Evolutionary conservation across 2,888 invertebrate genomes (phyloP).

Genomic region (Nasonia oneida): DNA sequence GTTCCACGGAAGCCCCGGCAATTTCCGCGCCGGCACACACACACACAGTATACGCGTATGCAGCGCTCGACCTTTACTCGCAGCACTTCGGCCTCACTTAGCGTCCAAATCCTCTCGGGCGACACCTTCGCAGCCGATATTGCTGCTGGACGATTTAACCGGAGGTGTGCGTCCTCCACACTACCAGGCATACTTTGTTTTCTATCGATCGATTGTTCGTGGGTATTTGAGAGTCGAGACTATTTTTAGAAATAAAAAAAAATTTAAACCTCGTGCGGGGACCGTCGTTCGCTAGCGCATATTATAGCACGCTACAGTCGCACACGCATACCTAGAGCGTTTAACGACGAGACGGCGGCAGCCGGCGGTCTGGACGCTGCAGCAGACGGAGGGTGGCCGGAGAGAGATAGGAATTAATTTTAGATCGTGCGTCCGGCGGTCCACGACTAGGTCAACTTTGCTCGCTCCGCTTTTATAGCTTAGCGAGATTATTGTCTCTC

Average conservation of each 20-base stretch:
- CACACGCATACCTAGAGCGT: background rate
- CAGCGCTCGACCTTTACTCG: background rate
- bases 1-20: conserved; percentile 19
- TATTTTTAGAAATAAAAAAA: no score
- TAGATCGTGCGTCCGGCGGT: conserved; percentile 74
- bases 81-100: background rate
- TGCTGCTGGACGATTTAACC: background rate
- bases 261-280: conserved; percentile 32
- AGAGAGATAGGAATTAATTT: conserved; percentile 74
- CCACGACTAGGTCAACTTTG: conserved; percentile 57
- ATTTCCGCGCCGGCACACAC: conserved; percentile 3
- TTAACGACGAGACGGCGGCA: background rate
- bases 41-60: no score
- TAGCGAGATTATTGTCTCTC: background rate
- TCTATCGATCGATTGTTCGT: no score
- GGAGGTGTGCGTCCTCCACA: background rate
- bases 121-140: background rate
- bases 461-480: conserved; percentile 23
- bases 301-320: background rate
- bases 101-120: background rate
- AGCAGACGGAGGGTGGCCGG: conserved; percentile 1
- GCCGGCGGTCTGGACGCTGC: background rate
- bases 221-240: no score
- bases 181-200: no score
- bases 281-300: background rate